Base-by-base conservation (phyloP, 2,888 invertebrate genomes). In the Trachelus iudaicus region DNA sequence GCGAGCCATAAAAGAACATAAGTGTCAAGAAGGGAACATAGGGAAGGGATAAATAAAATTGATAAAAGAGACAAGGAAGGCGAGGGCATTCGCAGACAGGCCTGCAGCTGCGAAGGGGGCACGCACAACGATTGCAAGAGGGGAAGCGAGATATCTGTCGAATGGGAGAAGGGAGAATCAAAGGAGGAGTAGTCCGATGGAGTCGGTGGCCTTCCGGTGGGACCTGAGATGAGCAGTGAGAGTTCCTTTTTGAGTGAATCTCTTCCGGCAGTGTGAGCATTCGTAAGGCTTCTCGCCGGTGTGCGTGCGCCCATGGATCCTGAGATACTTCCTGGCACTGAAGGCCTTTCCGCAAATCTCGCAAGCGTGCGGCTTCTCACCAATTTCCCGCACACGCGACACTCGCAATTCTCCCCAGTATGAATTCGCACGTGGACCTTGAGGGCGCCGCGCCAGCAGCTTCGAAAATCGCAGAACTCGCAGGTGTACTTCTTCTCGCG, bases 221-320 rank as follows among this genome's bases (percentile, higher is more conserved):
- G 69, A 92, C 89, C 94, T 91, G 87, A 94, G 92, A 89, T 94
- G 94, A 80, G 94, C 93, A 83, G 93, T 93, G 78, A 94, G 92
- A 73, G 94, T 94, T 81, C 94, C 93, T 11, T 93, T 92, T 90
- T 94, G 94, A 77, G 93, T 93, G 91, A 94, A 94, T 69, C 93
- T 93, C 89, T 94, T 94, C n/a, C 93, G 93, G 90, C 94, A 94
- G 88, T 93, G 92, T 81, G 93, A 91, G 89, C 94, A 94, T 79
- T 93, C 92, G 90, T 94, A 93, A 69, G 94, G 94, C 89, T 94
- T 94, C 90, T 94, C 94, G 0, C 94, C 94, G 1, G 93, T 93
- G 90, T 94, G 94, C 75, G 94, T 93, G 73, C 94, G 92, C 90
- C 94, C 94, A 91, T 94, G 94, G 84, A 94, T 90, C 34, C 93